These are phyloP conservation scores for Mystacides longicornis DNA, from an alignment of 2,888 invertebrate genomes.

Conservation along the genomic window DNA sequence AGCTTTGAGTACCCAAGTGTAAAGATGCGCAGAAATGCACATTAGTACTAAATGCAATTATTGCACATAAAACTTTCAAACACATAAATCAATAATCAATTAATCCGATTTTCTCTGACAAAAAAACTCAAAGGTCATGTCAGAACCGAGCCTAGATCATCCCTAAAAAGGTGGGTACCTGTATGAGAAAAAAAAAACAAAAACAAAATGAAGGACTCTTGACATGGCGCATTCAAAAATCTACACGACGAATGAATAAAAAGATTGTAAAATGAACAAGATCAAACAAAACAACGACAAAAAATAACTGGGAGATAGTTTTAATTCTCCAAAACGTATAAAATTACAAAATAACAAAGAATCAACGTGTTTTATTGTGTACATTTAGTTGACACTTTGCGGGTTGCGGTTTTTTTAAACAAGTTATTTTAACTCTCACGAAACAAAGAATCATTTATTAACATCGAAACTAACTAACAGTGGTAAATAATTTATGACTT, in stretches of 20 bases:
- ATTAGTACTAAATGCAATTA: background rate
- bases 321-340: background rate
- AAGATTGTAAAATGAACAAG: background rate
- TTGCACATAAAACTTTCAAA: background rate
- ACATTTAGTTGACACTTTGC: background rate
- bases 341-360: background rate
- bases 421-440: background rate
- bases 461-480: background rate
- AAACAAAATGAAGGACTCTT: background rate
- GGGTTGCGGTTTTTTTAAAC: background rate
- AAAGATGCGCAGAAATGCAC: background rate
- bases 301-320: background rate
- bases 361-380: background rate
- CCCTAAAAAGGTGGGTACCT: no score
- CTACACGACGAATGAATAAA: no score
- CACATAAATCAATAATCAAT: background rate
- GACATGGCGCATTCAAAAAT: background rate
- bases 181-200: no score
- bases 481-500: background rate
- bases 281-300: background rate
- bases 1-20: no score
- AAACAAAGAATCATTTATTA: background rate
- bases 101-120: background rate
- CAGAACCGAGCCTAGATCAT: no score
- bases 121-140: background rate